Evolutionary conservation across 2,888 invertebrate genomes (phyloP), one percentile per base, ranked within the genome.

Genomic region (Cylloceria caligata): DNA sequence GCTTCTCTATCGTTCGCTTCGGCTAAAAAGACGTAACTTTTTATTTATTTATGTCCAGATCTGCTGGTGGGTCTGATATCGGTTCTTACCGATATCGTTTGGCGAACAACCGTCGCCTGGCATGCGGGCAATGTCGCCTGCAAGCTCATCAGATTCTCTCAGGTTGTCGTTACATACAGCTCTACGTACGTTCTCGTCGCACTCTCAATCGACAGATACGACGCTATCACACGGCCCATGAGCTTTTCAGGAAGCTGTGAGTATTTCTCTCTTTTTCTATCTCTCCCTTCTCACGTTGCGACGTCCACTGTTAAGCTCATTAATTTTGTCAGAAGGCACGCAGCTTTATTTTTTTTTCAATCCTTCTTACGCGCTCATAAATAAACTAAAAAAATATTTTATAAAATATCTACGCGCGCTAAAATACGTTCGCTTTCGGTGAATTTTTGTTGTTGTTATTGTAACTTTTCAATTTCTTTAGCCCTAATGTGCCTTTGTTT

Each of bases 171-270:
- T 68, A 98, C 98, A 86, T 98, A 97, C 91, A 97, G 97, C 0
- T 98, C 98, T 2, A 98, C 98, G 0, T 98, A 98, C 91, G 98
- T 98, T 36, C 94, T 98, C 77, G 98, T 98, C 27, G 98, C 98
- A 2, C 94, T 98, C 81, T 98, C 97, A 89, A 97, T 98, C 89
- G 98, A 98, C 93, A 94, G 98, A 88, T 98, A 98, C 91, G 98
- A 98, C 89, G 98, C 98, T 85, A 98, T 98, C 90, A 97, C 97
- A 13, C 97, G 97, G 93, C 98, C 98, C 0, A 97, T 98, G 97
- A 98, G 98, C 93, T 98, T 98, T 93, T 97, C 97, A 71, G 97
- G 97, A 90, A 97, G 98, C 92, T 98, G 98, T 98, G 94, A 97
- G 98, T 97, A 91, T 45, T 45, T 45, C 3, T 3, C 5, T n/a